These are phyloP conservation scores for Pseudotriccus pelzelni DNA, from an alignment of 2,797 vertebrate species.

Conservation along the genomic window DNA sequence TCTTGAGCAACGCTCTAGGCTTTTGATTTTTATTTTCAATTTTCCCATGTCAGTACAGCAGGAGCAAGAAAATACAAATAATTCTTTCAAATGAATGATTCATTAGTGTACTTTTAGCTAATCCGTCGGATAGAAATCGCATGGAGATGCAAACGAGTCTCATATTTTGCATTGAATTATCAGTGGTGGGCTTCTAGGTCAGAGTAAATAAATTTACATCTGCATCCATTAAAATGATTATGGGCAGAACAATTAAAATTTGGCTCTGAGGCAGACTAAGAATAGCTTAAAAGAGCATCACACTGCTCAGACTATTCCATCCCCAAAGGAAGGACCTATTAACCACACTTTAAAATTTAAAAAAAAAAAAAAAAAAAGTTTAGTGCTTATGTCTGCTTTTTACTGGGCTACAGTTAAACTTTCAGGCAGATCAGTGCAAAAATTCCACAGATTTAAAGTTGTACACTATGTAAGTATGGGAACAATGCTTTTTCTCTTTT, in stretches of 20 bases:
- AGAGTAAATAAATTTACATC: background rate
- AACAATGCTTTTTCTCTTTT: background rate
- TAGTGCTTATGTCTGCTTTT: background rate
- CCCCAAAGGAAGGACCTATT: background rate
- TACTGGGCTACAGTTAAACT: background rate
- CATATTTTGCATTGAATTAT: background rate
- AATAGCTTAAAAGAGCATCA: background rate
- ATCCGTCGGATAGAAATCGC: background rate
- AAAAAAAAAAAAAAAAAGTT: background rate
- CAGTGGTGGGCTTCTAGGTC: background rate
- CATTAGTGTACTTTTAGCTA: background rate
- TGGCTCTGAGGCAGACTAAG: background rate
- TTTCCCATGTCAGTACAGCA: background rate
- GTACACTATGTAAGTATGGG: accelerated
- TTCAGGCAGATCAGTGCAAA: background rate
- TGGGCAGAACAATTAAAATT: background rate
- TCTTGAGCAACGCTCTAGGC: background rate
- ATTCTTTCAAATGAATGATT: background rate
- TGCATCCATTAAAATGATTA: background rate
- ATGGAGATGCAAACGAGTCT: background rate
- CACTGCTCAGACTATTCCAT: background rate
- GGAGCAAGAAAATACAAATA: background rate
- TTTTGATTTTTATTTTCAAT: background rate
- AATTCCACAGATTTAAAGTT: background rate
- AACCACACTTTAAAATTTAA: background rate